Conservation (phyloP, 2,888 invertebrate species). For the Drosophila merina region DNA sequence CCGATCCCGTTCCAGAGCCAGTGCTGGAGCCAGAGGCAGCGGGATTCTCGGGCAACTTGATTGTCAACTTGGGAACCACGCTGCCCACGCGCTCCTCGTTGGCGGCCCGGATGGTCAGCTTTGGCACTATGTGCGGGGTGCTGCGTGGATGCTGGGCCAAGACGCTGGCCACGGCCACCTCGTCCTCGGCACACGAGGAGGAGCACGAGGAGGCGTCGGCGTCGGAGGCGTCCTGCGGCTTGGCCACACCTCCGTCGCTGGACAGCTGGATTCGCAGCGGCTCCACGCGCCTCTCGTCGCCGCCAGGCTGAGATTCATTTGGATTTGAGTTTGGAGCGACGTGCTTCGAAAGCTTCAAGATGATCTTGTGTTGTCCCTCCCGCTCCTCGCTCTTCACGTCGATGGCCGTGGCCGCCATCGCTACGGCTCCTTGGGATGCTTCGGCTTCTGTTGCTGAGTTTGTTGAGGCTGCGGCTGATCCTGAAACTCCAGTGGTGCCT, state of each 20-base stretch:
- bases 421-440: constrained; percentile 29
- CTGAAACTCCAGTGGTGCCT: constrained; percentile 53
- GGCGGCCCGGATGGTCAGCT: constrained; percentile 82
- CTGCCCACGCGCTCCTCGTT: constrained; percentile 79
- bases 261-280: constrained; percentile 84
- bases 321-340: constrained; percentile 26
- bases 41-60: constrained; percentile 80
- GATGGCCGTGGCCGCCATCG: constrained; percentile 52
- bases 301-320: constrained; percentile 63
- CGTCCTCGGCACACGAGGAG: constrained; percentile 72
- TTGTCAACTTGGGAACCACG: constrained; percentile 83
- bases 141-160: constrained; percentile 34
- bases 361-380: constrained; percentile 70
- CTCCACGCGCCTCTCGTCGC: constrained; percentile 82
- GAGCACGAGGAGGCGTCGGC: constrained; percentile 76
- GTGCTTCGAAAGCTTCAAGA: constrained; percentile 65
- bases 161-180: constrained; percentile 48
- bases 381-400: constrained; percentile 56
- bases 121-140: constrained; percentile 83
- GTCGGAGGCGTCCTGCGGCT: constrained; percentile 57
- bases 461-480: constrained; percentile 49
- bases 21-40: constrained; percentile 48
- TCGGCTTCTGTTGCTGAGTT: constrained; percentile 16
- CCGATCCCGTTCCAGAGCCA: constrained; percentile 61
- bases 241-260: constrained; percentile 47